Percentiles rank a stretch among this genome's conserved stretches.
Evolutionary conservation across 2,113 vertebrate species (phyloP).

Genomic region (Ailurus styani): DNA sequence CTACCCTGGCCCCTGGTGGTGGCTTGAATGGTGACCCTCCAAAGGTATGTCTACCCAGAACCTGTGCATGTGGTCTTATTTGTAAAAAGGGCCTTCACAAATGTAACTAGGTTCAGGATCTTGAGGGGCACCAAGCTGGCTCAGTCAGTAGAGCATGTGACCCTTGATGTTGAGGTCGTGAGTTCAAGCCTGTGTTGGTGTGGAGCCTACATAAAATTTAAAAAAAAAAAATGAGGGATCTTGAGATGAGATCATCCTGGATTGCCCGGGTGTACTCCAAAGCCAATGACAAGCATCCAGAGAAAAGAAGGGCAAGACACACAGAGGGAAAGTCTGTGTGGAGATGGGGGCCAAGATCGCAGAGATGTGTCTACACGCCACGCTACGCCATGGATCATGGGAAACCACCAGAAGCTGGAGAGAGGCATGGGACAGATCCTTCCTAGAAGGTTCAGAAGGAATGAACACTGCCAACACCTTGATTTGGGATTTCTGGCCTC

Average conservation of each 20-base stretch:
- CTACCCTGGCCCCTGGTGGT: not conserved
- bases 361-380: fast-evolving
- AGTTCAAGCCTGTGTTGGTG: not conserved
- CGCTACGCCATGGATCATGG: fast-evolving
- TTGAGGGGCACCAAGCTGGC: not conserved
- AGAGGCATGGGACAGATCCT: not conserved
- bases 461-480: not conserved
- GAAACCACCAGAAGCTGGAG: not conserved
- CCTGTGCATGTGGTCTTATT: not conserved
- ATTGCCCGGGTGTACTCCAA: not conserved
- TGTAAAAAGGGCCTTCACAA: not conserved
- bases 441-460: too few species aligned
- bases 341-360: not conserved
- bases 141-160: not conserved
- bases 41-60: not conserved
- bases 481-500: not conserved
- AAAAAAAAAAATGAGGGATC: not conserved
- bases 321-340: not conserved
- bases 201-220: not conserved
- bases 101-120: not conserved
- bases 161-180: not conserved
- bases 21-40: not conserved
- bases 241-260: not conserved
- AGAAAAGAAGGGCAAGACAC: not conserved
- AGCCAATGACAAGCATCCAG: not conserved